phyloP scores from a whole-genome alignment of 2,797 vertebrate genomes.

The Limosa lapponica region DNA sequence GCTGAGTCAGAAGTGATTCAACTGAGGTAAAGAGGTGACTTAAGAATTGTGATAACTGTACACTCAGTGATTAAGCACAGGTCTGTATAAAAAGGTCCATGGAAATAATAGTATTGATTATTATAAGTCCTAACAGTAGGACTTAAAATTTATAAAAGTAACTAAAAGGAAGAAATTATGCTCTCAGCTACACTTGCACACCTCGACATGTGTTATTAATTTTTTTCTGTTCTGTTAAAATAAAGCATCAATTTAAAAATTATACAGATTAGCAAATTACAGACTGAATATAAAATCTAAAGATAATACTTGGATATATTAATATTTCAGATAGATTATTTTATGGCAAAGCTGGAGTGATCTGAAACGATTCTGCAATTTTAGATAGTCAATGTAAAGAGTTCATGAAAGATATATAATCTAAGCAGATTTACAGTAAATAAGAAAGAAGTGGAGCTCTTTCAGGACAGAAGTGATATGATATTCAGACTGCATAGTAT shows the following conservation, averaged over 20 bases:
- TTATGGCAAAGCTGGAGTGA: neutral
- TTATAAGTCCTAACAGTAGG: neutral
- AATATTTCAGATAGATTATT: neutral
- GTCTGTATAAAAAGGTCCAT: neutral
- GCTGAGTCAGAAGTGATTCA: neutral
- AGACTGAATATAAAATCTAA: neutral
- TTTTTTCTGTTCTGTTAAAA: neutral
- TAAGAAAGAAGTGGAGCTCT: neutral
- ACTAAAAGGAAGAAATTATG: neutral
- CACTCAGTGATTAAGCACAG: neutral
- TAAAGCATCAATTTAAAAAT: neutral
- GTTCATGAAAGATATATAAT: neutral
- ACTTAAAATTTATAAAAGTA: neutral
- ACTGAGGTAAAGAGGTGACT: neutral
- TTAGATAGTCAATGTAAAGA: neutral
- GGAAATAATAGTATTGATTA: neutral
- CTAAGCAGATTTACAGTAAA: neutral
- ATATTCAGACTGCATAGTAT: neutral
- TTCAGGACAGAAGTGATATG: neutral
- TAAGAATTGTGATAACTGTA: neutral
- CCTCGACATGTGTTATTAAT: neutral
- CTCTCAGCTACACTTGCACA: neutral
- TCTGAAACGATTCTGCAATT: neutral
- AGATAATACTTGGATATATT: neutral
- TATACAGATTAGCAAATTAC: neutral